These are phyloP conservation scores for Melopsittacus undulatus DNA, from an alignment of 2,797 vertebrate genomes.

Conservation along the genomic window DNA sequence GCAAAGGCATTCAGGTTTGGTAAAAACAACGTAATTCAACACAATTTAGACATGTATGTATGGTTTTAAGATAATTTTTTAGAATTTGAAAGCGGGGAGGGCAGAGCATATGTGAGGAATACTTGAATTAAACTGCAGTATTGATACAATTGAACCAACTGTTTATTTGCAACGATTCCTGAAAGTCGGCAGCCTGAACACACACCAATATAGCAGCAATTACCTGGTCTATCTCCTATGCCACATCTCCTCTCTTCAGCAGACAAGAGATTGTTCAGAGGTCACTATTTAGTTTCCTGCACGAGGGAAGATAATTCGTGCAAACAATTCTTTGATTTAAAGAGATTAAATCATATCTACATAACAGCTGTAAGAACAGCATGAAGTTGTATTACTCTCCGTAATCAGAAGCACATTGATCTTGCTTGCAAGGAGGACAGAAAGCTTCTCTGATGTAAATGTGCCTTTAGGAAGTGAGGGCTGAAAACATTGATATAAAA, in stretches of 20 bases:
- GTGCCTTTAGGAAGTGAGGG: slow-evolving; percentile 76
- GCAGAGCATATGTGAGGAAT: not conserved
- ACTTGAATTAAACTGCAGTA: slow-evolving; percentile 44
- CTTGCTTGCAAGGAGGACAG: slow-evolving; percentile 44
- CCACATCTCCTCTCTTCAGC: slow-evolving; percentile 2
- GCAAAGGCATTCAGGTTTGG: not conserved
- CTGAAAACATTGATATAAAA: slow-evolving; percentile 75
- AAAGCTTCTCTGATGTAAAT: slow-evolving; percentile 73
- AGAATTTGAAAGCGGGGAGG: not conserved
- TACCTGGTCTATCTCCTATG: slow-evolving; percentile 27
- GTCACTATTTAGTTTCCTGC: slow-evolving; percentile 16
- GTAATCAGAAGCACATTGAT: slow-evolving; percentile 17
- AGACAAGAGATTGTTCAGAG: slow-evolving; percentile 46
- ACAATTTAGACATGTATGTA: not conserved
- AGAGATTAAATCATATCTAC: not conserved
- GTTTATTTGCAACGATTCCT: slow-evolving; percentile 66
- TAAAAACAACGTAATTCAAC: not conserved
- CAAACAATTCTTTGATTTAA: slow-evolving; percentile 14
- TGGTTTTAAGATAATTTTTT: not conserved
- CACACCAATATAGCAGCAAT: slow-evolving; percentile 49
- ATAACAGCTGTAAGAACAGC: not conserved
- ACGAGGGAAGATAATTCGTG: not conserved
- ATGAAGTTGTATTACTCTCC: slow-evolving; percentile 16
- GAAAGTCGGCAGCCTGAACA: slow-evolving; percentile 62
- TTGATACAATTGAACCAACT: slow-evolving; percentile 40